Evolutionary conservation across 2,888 invertebrate species (phyloP), one percentile per base, ranked within the genome.

Genomic region (Stenoptilia bipunctidactyla): DNA sequence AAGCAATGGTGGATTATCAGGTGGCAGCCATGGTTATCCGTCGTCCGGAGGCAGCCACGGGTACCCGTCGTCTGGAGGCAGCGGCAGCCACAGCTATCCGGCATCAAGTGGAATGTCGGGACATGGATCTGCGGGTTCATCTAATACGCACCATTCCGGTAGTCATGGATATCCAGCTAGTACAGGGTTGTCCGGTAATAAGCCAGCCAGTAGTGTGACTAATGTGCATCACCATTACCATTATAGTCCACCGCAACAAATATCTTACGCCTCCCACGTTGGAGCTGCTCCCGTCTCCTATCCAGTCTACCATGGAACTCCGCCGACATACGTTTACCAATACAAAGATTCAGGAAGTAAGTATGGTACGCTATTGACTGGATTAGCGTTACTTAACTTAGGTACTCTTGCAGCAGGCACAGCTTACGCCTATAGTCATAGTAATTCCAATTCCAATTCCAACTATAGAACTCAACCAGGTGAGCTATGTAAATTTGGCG

Each of bases 331-430:
- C 48, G 77, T 82, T 5, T 76, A 82, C 44, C 55, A 77, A 41
- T 74, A 76, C 51, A 66, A 72, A 46, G 59, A 80, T 45, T 82
- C 80, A 0, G 77, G 71, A 37, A 80, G 80, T 50, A 77, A 75
- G 55, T 82, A 79, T 46, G 73, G 80, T 9, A 73, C 76, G 1
- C 40, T 82, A 20, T 47, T 82, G 35, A 64, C 80, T 36, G 80
- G 80, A 27, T 50, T 82, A 10, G 80, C 80, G 0, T 51, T 82
- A 13, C 55, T 79, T 27, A 82, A 82, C 46, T 66, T 82, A 40
- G 80, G 80, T 27, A 66, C 76, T 5, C 60, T 79, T 6, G 75
- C 53, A 13, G 58, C 61, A 5, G 69, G 61, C 14, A 58, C 64
- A 10, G 58, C 61, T 9, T 73, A 66, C 44, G 60, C 63, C 12